Base-by-base conservation (phyloP, 2,797 vertebrate genomes). In the Tamandua tetradactyla region DNA sequence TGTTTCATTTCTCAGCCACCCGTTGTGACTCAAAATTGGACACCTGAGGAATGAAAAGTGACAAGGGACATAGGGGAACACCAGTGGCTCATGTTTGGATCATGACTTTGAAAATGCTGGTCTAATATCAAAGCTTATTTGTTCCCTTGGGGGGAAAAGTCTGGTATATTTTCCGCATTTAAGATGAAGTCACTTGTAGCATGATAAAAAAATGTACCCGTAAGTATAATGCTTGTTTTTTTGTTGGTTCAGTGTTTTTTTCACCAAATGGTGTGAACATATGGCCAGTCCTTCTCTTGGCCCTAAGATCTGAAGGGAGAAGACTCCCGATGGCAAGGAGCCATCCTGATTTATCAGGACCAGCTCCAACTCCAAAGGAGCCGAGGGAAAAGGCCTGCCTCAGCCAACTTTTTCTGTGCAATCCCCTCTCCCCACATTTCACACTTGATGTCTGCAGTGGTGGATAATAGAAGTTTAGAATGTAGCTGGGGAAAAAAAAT, bases 261-360 rank as follows among this genome's bases (percentile, higher is more conserved):
- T 74, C 86, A 80, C 94, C 93, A 87, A 90, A 64, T 81, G 96
- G 78, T 35, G 23, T 88, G 92, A 92, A 59, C 94, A 74, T 93
- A 85, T 90, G 93, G 93, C 68, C 83, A 1, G 35, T 1, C 2
- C 84, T 92, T 71, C 37, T n/a, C 87, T 87, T 84, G 87, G 96
- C 96, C 30, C 0, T 44, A 0, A 47, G 78, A 76, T 59, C 86
- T 78, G 40, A 35, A 40, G 57, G 85, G 22, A 92, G 78, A 78
- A 49, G 74, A 42, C 22, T 83, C 44, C 71, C 9, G 52, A 30
- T 84, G 94, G 76, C 78, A 0, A 27, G 55, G 81, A 92, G 76
- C 89, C 93, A 37, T 1, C 0, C n/a, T n/a, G 57, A 55, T 82
- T 84, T 79, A 64, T 80, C 2, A 0, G 72, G 79, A 72, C 10